phyloP scores from a whole-genome alignment of 2,797 vertebrate genomes.

The Gila robusta region DNA sequence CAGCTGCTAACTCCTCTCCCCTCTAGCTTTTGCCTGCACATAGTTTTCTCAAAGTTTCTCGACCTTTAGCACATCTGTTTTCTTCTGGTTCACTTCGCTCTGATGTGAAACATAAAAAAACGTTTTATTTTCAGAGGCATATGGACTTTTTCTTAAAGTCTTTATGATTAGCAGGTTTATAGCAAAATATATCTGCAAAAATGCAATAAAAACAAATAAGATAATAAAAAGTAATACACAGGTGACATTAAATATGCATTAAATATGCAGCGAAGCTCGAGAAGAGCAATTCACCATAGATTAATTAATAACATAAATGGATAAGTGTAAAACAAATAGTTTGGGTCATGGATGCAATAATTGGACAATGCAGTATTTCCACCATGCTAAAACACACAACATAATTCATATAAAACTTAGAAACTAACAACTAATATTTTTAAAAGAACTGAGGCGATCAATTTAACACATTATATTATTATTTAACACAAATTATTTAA shows the following conservation, averaged over 20 bases:
- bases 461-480: neutral
- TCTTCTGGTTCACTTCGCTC: neutral
- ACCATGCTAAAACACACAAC: neutral
- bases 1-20: conserved; percentile 62
- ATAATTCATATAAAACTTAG: neutral
- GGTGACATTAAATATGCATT: neutral
- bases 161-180: neutral
- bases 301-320: neutral
- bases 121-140: neutral
- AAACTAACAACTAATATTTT: neutral
- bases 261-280: neutral
- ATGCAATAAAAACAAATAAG: conserved; percentile 1
- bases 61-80: conserved; percentile 30
- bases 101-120: conserved; percentile 11
- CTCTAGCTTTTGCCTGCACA: conserved; percentile 46
- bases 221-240: neutral
- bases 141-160: neutral
- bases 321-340: neutral
- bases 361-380: neutral
- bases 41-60: conserved; percentile 37
- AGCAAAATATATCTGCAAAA: neutral
- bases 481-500: too few species aligned
- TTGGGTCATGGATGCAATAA: neutral
- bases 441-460: neutral
- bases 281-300: neutral